Conservation (phyloP, 2,888 invertebrate genomes). For the Zeuzera pyrina region DNA sequence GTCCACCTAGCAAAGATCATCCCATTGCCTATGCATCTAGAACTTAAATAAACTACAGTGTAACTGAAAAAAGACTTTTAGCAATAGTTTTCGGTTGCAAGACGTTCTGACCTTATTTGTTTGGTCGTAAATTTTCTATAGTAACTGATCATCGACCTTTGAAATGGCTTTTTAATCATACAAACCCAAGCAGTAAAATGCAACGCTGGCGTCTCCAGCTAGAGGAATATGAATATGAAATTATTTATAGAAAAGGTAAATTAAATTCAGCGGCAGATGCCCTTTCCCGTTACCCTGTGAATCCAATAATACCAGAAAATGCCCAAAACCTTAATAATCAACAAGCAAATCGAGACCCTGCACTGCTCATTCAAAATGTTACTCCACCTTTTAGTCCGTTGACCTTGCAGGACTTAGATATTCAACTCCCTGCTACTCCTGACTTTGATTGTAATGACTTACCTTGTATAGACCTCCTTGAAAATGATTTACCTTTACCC, state of each 20-base stretch:
- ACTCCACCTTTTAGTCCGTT: too few relatives aligned
- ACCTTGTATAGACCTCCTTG: too few relatives aligned
- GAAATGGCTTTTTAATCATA: not conserved
- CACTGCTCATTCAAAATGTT: too few relatives aligned
- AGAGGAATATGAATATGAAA: slow-evolving; percentile 8
- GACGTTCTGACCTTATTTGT: slow-evolving; percentile 18
- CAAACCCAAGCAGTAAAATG: not conserved
- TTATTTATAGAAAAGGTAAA: slow-evolving; percentile 9
- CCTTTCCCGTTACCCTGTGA: slow-evolving; percentile 17
- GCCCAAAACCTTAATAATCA: too few relatives aligned
- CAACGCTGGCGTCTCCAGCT: slow-evolving; percentile 5
- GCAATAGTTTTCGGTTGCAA: slow-evolving; percentile 18
- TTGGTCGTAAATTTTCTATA: slow-evolving; percentile 16
- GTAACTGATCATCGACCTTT: slow-evolving; percentile 5
- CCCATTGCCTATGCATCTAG: slow-evolving; percentile 18
- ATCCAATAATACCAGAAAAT: too few relatives aligned
- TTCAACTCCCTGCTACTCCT: too few relatives aligned
- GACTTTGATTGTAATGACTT: too few relatives aligned
- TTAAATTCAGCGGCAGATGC: not conserved
- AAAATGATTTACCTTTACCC: too few relatives aligned
- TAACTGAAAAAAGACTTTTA: slow-evolving; percentile 17
- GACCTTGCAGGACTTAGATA: too few relatives aligned
- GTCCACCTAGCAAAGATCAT: slow-evolving; percentile 13
- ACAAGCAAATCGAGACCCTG: too few relatives aligned
- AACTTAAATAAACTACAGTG: slow-evolving; percentile 19